Percentiles rank a stretch among this genome's conserved stretches.
These are phyloP conservation scores for Sinhomidia bicolor DNA, from an alignment of 2,888 invertebrate species.

Conservation along the genomic window DNA sequence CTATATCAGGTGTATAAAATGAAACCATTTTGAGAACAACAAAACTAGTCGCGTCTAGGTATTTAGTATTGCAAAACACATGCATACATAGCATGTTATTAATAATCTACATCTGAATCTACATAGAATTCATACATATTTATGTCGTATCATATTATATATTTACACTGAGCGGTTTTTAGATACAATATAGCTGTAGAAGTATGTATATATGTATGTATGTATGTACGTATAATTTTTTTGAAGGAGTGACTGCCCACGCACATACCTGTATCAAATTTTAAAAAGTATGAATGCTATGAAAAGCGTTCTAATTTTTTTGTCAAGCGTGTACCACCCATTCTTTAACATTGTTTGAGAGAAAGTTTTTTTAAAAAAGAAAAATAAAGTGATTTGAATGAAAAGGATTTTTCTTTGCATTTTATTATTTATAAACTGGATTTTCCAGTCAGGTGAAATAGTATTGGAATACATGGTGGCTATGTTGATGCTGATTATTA, in stretches of 20 bases:
- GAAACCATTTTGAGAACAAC: not conserved
- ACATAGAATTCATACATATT: not conserved
- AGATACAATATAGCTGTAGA: too few relatives aligned
- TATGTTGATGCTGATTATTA: too few relatives aligned
- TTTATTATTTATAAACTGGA: too few relatives aligned
- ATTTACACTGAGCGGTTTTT: not conserved
- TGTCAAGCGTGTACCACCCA: not conserved
- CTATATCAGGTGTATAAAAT: not conserved
- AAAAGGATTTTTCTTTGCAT: too few relatives aligned
- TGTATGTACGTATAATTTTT: not conserved
- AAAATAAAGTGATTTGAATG: too few relatives aligned
- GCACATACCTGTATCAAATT: not conserved
- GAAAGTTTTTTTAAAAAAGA: not conserved
- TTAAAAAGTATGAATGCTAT: not conserved
- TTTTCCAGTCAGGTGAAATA: too few relatives aligned
- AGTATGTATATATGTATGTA: too few relatives aligned
- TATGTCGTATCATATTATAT: not conserved
- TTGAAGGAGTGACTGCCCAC: constrained; percentile 27
- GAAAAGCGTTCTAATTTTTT: not conserved
- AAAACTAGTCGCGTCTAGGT: not conserved
- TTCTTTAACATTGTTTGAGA: not conserved
- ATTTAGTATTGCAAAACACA: not conserved
- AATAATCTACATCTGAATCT: constrained; percentile 19
- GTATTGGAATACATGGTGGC: too few relatives aligned
- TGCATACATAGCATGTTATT: constrained; percentile 9